Conservation (phyloP, 2,888 invertebrate species). For the Euproctis similis region DNA sequence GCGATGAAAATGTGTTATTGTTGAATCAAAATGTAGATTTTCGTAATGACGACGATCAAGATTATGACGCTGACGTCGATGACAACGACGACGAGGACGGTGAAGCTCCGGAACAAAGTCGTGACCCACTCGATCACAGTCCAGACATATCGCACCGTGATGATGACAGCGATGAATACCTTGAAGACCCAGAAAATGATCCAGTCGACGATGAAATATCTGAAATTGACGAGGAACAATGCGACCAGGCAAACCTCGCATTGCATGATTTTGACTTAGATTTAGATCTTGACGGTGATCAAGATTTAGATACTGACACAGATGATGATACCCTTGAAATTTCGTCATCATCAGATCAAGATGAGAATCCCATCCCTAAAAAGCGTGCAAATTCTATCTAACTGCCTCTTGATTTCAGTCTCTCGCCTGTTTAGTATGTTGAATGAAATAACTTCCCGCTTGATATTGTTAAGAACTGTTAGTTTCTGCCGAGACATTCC, state of each 20-base stretch:
- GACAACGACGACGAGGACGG: conserved; percentile 1
- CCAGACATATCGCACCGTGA: background rate
- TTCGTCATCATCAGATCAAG: conserved; percentile 1
- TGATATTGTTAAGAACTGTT: too few species aligned
- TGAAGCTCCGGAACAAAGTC: background rate
- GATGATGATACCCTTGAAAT: conserved; percentile 1
- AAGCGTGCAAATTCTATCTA: conserved; percentile 11
- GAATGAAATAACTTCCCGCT: too few species aligned
- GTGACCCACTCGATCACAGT: background rate
- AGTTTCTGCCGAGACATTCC: too few species aligned
- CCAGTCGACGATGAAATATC: conserved; percentile 11
- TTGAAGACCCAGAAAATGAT: conserved; percentile 7
- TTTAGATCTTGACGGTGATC: conserved; percentile 3
- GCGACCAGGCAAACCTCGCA: conserved; percentile 1
- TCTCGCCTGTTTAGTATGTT: too few species aligned
- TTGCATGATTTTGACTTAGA: conserved; percentile 3
- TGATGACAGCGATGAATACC: background rate
- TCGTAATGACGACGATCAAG: background rate
- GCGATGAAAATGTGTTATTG: conserved; percentile 1
- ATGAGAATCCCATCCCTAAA: background rate
- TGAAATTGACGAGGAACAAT: conserved; percentile 1
- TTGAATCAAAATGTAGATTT: conserved; percentile 1
- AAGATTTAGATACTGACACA: background rate
- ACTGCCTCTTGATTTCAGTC: too few species aligned
- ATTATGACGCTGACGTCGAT: conserved; percentile 15